Conservation (phyloP, 2,797 vertebrate genomes). For the Bradypus variegatus region DNA sequence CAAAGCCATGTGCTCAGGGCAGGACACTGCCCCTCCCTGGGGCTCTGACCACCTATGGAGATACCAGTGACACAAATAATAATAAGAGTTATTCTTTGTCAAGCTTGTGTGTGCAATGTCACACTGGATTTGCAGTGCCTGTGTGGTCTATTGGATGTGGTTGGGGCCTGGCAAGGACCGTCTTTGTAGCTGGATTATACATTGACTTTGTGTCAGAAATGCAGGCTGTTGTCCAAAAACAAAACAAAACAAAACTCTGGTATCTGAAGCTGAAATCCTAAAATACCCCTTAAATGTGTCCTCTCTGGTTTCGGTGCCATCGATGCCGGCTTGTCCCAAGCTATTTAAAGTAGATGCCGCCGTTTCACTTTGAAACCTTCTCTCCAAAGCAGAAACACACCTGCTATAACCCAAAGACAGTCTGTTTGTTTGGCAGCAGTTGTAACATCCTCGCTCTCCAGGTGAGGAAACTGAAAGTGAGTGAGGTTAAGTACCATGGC, state of each 20-base stretch:
- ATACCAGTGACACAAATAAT: not conserved
- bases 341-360: too few relatives aligned
- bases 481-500: not conserved
- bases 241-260: not conserved
- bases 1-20: not conserved
- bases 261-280: not conserved
- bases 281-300: not conserved
- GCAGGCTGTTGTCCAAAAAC: not conserved
- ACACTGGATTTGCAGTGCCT: fast-evolving
- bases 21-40: not conserved
- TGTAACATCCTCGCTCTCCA: not conserved
- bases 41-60: not conserved
- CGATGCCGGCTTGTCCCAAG: not conserved
- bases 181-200: not conserved
- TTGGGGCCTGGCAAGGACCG: not conserved
- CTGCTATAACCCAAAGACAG: not conserved
- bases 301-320: not conserved
- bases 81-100: not conserved
- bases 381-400: not conserved
- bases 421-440: not conserved
- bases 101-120: not conserved
- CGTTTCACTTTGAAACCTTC: not conserved
- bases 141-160: not conserved
- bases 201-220: not conserved
- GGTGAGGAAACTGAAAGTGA: not conserved